Evolutionary conservation across 2,113 vertebrate genomes (phyloP), one percentile per base, ranked within the genome.

Genomic region (Odocoileus hemionus): DNA sequence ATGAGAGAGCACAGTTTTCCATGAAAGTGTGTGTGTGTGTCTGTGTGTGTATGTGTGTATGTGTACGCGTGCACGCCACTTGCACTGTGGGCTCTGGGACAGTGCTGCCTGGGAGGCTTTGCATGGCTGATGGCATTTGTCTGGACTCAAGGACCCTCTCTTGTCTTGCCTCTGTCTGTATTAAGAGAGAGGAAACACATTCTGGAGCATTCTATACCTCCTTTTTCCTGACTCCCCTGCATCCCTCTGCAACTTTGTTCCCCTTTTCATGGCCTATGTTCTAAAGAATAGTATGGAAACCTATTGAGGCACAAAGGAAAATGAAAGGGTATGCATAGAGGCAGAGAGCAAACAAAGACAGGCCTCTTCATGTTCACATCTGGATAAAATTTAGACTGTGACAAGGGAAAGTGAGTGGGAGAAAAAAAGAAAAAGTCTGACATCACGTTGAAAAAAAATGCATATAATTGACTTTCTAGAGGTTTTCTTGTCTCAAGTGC

Each of bases 381-480:
- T 97, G 97, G 87, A 91, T 96, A 89, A 89, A 86, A 94, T 96
- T 96, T 94, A 88, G 58, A 89, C 78, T 78, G 55, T 74, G 78
- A 94, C 78, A 79, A 96, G 86, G 57, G 83, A 95, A 85, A 92
- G 52, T 85, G 74, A 95, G 28, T 26, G 74, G 67, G 39, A 86
- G 74, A 5, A 33, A 21, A 88, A 43, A 70, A 70, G 67, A 23
- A 92, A 86, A 60, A 58, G 26, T 43, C 79, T 94, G 76, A 85
- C 7, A 83, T 83, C 91, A 43, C 33, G 47, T 85, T 94, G 78
- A n/a, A 5, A 87, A 87, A 88, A 89, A 93, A 82, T n/a, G 30
- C 43, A 1, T 92, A 7, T 26, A 54, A 89, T 39, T 47, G 79
- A 47, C 39, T 89, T 89, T 26, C 33, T 74, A 57, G 76, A 58